These are phyloP conservation scores for Drosophila infuscata DNA, from an alignment of 2,888 invertebrate species.

Conservation along the genomic window DNA sequence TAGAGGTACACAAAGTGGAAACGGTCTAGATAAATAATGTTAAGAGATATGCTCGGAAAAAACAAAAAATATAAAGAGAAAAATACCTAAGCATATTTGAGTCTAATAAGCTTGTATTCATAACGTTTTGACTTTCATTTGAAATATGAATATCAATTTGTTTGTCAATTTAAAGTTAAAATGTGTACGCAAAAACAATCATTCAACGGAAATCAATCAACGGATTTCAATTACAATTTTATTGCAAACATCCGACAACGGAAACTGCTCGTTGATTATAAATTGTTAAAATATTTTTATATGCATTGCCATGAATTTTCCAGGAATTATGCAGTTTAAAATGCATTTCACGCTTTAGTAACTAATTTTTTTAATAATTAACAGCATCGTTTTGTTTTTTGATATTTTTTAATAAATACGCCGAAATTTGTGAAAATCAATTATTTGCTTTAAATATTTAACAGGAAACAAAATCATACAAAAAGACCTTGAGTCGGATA, in stretches of 20 bases:
- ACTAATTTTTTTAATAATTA: background rate
- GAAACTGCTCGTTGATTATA: background rate
- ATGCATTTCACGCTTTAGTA: background rate
- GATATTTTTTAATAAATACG: background rate
- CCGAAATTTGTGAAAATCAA: background rate
- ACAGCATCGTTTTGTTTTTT: background rate
- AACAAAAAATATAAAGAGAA: background rate
- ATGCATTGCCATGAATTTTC: background rate
- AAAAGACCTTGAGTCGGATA: conserved; percentile 8
- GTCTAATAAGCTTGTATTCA: background rate
- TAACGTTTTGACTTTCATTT: background rate
- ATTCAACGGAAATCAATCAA: conserved; percentile 1
- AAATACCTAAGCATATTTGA: background rate
- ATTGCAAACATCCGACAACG: background rate
- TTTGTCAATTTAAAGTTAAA: background rate
- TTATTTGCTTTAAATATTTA: conserved; percentile 1
- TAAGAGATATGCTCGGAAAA: conserved; percentile 4
- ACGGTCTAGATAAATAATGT: conserved; percentile 24
- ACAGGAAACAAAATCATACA: background rate
- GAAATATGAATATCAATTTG: background rate
- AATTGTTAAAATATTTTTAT: background rate
- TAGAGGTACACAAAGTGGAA: conserved; percentile 14
- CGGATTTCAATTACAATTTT: background rate
- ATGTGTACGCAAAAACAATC: background rate
- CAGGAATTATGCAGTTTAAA: background rate